Evolutionary conservation across 2,113 vertebrate species (phyloP).

Genomic region (Aythya baeri): DNA sequence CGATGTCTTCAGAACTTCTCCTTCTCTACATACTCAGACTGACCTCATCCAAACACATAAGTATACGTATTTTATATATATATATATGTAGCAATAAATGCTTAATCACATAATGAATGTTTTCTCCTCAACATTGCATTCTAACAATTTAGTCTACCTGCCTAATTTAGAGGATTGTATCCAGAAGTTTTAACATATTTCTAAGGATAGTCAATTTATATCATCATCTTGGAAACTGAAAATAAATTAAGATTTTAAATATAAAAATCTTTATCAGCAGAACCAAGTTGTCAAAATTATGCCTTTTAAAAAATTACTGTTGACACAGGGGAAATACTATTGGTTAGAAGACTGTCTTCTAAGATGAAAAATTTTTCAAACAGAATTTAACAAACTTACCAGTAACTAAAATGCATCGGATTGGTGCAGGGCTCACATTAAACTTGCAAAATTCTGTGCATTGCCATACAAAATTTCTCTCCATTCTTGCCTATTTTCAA

Average conservation of each 20-base stretch:
- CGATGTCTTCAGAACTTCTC: neutral
- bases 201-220: neutral
- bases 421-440: constrained; percentile 69
- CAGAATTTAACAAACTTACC: constrained; percentile 77
- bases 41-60: neutral
- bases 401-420: constrained; percentile 74
- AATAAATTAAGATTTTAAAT: constrained; percentile 1
- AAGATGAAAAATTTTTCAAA: constrained; percentile 72
- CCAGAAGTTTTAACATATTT: neutral
- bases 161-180: neutral
- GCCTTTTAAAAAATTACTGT: constrained; percentile 35
- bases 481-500: constrained; percentile 78
- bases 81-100: neutral
- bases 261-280: neutral
- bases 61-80: fast-evolving
- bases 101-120: neutral
- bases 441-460: constrained; percentile 77
- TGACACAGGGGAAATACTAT: constrained; percentile 53
- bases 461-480: constrained; percentile 71
- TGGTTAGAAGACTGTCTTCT: constrained; percentile 70
- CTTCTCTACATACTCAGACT: neutral
- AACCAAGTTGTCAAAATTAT: neutral
- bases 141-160: neutral
- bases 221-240: neutral
- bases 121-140: neutral